Base-by-base conservation (phyloP, 2,113 vertebrate species). In the Hystrix cristata region DNA sequence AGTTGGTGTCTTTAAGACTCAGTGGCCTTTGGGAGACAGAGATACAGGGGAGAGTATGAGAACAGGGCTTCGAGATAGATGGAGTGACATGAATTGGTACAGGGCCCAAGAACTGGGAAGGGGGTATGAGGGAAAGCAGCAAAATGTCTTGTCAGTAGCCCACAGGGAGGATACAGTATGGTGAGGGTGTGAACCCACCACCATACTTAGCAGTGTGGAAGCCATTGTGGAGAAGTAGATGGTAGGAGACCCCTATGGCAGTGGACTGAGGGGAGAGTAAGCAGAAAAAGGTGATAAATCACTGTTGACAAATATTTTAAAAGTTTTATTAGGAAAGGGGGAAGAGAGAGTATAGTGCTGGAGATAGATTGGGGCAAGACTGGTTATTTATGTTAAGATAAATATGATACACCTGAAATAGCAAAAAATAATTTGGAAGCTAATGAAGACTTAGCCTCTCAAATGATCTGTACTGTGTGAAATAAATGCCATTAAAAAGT, bases 371-470 rank as follows among this genome's bases (percentile, higher is more conserved):
- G 71, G 51, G 79, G 4, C 38, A 53, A 31, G 57, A 51, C 72
- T 57, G n/a, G 21, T 69, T 94, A 62, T 93, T 83, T 74, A 84
- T 84, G 51, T 51, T 85, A 60, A 85, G 46, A 86, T 85, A 55
- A 87, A 48, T 53, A 51, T 14, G n/a, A 51, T 29, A 13, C 80
- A 48, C 64, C 29, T n/a, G 87, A 65, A 78, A 29, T 74, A 3
- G 64, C 48, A 57, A 91, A 87, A 71, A 65, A 71, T 43, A 97
- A 78, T 48, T 51, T 29, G 46, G 7, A 78, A 87, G 91, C 60
- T 94, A 43, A 88, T 43, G 43, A 94, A 87, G 55, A 7, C 62
- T 72, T 95, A 85, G 48, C 59, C 86, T 92, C 60, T 82, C 31
- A 43, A 88, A 59, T 83, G 48, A 23, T 51, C 1, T 21, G 29